Base-by-base conservation (phyloP, 2,888 invertebrate species). In the Xestia sexstrigata region DNA sequence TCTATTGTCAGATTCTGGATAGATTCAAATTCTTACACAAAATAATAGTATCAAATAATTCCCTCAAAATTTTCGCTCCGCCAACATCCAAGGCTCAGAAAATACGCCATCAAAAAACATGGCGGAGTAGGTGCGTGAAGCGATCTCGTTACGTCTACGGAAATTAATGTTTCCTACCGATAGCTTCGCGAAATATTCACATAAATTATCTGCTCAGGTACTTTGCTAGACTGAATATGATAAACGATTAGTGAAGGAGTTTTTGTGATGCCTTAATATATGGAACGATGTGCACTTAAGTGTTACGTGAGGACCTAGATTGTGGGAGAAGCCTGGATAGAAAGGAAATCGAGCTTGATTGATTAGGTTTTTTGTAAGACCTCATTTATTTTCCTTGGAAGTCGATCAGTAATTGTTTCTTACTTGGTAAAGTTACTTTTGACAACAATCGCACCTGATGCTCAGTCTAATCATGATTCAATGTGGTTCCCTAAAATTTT, bases 161-260 rank as follows among this genome's bases (percentile, higher is more conserved):
- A 93, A 93, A 93, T 93, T 93, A 93, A 93, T 91, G 91, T 91
- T 92, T 92, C 92, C 87, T 81, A 83, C 81, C 83, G 85, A 88
- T 86, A 88, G 83, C 88, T 87, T 81, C 83, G 83, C 70, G 85
- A 88, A 85, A 87, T 88, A 87, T 88, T 88, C 88, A 86, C 88
- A 88, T 88, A 87, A 87, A 87, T 88, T 88, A 88, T 88, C 84
- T 87, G 74, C 73, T 73, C 78, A 83, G 83, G 86, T 84, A 85
- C 79, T 74, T 42, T 71, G 62, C 78, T 60, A 69, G 78, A 77
- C 82, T 83, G 87, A 85, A 79, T 85, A 82, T 87, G 86, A 81
- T 79, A 78, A 86, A 84, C 84, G 87, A 86, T 87, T 87, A 87
- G 78, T 69, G 70, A 68, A 78, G 70, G 63, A 78, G 74, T 84